Conservation (phyloP, 2,113 vertebrate genomes). For the Trematomus loennbergii region DNA sequence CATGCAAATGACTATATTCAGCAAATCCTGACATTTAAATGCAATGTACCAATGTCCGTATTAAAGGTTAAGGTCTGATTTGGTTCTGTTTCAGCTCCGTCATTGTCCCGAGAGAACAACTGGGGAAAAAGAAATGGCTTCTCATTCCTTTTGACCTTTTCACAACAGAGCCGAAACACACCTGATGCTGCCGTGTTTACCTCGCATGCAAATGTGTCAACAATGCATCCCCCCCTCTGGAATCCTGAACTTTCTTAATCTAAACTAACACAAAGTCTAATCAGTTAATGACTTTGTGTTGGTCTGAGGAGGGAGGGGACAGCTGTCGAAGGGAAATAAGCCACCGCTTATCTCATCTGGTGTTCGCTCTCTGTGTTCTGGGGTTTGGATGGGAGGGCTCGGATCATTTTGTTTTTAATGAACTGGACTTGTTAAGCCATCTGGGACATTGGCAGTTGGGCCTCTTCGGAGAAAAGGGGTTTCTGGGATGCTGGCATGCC, state of each 20-base stretch:
- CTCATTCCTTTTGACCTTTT: constrained; percentile 18
- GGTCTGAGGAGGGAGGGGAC: constrained; percentile 52
- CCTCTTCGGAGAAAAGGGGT: constrained; percentile 38
- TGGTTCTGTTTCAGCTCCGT: not conserved
- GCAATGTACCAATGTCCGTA: not conserved
- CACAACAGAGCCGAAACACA: not conserved
- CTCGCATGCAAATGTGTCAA: constrained; percentile 10
- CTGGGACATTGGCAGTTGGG: constrained; percentile 53
- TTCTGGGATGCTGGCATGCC: constrained; percentile 40
- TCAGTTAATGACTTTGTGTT: constrained; percentile 56
- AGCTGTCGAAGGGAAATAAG: constrained; percentile 77
- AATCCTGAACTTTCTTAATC: constrained; percentile 36
- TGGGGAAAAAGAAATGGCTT: not conserved
- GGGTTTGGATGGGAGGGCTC: constrained; percentile 36
- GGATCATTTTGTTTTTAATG: constrained; percentile 73
- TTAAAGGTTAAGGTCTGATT: not conserved
- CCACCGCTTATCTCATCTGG: constrained; percentile 62
- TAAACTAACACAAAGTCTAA: constrained; percentile 50
- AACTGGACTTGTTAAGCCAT: constrained; percentile 70
- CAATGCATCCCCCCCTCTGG: not conserved
- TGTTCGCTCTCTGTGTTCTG: constrained; percentile 49
- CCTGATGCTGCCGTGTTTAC: not conserved
- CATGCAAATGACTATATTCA: not conserved
- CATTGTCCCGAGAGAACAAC: not conserved
- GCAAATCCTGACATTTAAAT: not conserved